Base-by-base conservation (phyloP, 1,140 invertebrate species). In the Pseudomyrmex pallidus region DNA sequence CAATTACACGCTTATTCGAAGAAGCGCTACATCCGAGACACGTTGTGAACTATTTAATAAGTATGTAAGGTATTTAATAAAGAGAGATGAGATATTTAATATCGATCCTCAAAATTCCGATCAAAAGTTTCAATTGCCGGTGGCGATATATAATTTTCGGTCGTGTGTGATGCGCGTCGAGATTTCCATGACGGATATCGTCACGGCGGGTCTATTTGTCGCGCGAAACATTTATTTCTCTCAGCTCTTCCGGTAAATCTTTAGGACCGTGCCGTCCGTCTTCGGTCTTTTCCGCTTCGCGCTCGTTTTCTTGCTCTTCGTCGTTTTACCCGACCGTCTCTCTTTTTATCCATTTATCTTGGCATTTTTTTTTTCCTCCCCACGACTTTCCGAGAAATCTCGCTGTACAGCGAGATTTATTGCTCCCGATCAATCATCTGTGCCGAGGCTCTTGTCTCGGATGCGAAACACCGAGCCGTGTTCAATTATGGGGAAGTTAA, bases 191-290 rank as follows among this genome's bases (percentile, higher is more conserved):
- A n/a, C 22, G 44, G 35, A 35, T 50, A 61, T 68, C 63, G 82
- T 59, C 52, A 25, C 62, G 15, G 10, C 62, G 15, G 10, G 56
- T 64, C 64, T 70, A 84, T 77, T 77, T 84, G 64, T 84, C 73
- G 64, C 52, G n/a, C 59, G 50, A 17, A 83, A 77, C 59, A 84
- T 85, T 83, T 85, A 84, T 84, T 59, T 50, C 64, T 52, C 59
- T 70, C 72, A 54, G 57, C 50, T 62, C 70, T 52, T 5, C 35
- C 35, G 5, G 64, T 77, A 83, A 85, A 72, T 83, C 56, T 61
- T 74, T 35, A 56, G 54, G 46, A 62, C 22, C 59, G 15, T 50
- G 61, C 44, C 54, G 70, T 74, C 48, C 62, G 17, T 82, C 77
- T 56, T 56, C 48, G 67, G 56, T 78, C 61, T 59, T 62, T 57